Evolutionary conservation across 2,888 invertebrate species (phyloP).

Genomic region (Brenthis ino): DNA sequence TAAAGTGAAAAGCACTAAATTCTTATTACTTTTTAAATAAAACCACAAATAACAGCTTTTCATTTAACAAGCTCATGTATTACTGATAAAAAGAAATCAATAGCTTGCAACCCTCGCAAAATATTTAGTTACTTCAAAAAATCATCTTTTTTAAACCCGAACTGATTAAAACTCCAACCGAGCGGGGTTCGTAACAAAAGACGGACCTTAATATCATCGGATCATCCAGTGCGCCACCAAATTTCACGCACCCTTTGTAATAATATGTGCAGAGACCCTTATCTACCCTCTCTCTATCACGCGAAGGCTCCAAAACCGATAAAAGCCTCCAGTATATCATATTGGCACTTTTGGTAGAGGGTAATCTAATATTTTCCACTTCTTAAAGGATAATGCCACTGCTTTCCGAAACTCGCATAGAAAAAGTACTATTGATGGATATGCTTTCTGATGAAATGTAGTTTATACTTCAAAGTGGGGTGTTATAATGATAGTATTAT

Average conservation of each 20-base stretch:
- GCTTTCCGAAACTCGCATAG: conserved; percentile 42
- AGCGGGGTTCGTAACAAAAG: conserved; percentile 39
- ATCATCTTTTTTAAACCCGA: conserved; percentile 43
- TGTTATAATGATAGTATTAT: background rate
- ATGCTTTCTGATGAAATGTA: conserved; percentile 5
- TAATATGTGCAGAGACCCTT: conserved; percentile 65
- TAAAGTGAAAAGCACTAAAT: too few relatives aligned
- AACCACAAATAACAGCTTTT: background rate
- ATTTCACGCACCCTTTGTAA: conserved; percentile 79
- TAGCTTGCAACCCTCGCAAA: conserved; percentile 12
- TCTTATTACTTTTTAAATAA: background rate
- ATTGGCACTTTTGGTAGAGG: conserved; percentile 73
- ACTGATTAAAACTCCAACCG: conserved; percentile 53
- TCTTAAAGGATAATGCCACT: conserved; percentile 61
- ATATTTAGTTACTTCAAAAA: conserved; percentile 31
- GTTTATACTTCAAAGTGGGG: background rate
- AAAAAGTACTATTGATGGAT: conserved; percentile 51
- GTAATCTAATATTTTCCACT: conserved; percentile 68
- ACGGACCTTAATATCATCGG: conserved; percentile 59
- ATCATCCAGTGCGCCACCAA: conserved; percentile 68
- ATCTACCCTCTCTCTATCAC: conserved; percentile 70
- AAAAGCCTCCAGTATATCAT: conserved; percentile 77
- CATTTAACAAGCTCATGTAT: conserved; percentile 5
- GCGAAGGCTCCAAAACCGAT: conserved; percentile 46
- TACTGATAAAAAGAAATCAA: conserved; percentile 11